A percentile compares a stretch with the other conserved stretches of the same genome.
phyloP scores from a whole-genome alignment of 2,113 vertebrate species.

The Barnardius zonarius region DNA sequence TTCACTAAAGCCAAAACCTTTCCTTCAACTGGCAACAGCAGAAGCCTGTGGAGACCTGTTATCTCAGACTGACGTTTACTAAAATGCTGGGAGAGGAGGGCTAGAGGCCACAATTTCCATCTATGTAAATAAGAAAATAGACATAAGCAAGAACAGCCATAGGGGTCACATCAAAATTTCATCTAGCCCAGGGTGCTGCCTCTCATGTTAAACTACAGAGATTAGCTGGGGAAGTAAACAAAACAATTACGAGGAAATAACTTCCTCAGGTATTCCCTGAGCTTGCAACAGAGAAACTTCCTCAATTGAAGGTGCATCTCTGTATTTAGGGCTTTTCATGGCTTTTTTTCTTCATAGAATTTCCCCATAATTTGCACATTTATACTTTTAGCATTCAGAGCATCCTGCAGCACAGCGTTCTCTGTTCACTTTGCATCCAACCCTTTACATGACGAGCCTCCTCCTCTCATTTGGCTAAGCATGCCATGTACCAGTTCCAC shows the following conservation, averaged over 20 bases:
- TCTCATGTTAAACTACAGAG: accelerated
- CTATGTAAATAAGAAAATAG: background rate
- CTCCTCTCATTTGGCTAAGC: background rate
- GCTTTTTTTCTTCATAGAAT: background rate
- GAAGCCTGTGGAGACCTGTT: background rate
- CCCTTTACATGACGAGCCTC: accelerated
- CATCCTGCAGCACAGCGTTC: background rate
- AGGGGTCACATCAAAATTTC: background rate
- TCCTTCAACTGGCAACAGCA: background rate
- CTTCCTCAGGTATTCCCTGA: background rate
- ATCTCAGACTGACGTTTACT: background rate
- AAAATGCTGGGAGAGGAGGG: background rate
- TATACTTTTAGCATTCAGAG: background rate
- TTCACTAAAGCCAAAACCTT: background rate
- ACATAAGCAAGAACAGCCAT: background rate
- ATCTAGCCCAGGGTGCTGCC: background rate
- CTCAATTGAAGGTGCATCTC: background rate
- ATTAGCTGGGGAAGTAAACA: background rate
- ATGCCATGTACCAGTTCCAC: background rate
- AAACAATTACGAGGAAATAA: background rate
- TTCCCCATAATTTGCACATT: background rate
- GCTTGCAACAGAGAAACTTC: background rate
- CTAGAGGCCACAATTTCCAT: background rate
- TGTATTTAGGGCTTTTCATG: background rate
- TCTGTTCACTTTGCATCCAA: background rate